Evolutionary conservation across 2,888 invertebrate genomes (phyloP).

Genomic region (Watsonalla cultraria): DNA sequence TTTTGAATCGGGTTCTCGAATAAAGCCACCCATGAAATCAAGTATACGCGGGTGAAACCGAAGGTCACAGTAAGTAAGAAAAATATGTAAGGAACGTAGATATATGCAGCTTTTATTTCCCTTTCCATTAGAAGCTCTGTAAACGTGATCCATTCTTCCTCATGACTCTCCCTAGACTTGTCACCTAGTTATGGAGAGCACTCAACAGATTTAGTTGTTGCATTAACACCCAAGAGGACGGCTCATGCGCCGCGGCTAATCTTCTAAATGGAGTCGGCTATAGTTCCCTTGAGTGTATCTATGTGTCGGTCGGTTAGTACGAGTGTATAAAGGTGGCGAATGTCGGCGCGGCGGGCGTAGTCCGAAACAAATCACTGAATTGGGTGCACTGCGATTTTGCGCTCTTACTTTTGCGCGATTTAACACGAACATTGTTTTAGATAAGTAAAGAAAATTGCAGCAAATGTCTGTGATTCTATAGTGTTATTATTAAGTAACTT

Average conservation of each 20-base stretch:
- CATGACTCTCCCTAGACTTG: not conserved
- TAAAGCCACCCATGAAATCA: no score
- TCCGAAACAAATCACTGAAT: conserved; percentile 36
- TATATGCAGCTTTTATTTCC: no score
- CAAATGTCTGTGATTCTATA: not conserved
- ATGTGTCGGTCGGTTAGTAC: not conserved
- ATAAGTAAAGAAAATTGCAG: not conserved
- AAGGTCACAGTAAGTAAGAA: no score
- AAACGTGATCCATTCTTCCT: no score
- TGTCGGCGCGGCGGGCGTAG: conserved; percentile 55
- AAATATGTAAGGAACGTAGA: no score
- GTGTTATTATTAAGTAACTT: not conserved
- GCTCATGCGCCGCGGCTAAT: conserved; percentile 57
- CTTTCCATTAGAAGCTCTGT: no score
- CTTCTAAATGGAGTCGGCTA: conserved; percentile 50
- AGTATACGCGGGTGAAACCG: no score
- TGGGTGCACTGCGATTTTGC: conserved; percentile 31
- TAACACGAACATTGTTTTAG: not conserved
- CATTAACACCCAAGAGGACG: conserved; percentile 37
- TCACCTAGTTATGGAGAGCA: conserved; percentile 1
- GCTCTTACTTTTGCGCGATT: conserved; percentile 9
- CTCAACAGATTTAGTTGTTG: conserved; percentile 20
- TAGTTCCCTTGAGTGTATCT: conserved; percentile 32
- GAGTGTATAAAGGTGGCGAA: conserved; percentile 58
- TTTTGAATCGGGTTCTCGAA: no score